Base-by-base conservation (phyloP, 1,140 invertebrate genomes). In the Cydia pomonella region DNA sequence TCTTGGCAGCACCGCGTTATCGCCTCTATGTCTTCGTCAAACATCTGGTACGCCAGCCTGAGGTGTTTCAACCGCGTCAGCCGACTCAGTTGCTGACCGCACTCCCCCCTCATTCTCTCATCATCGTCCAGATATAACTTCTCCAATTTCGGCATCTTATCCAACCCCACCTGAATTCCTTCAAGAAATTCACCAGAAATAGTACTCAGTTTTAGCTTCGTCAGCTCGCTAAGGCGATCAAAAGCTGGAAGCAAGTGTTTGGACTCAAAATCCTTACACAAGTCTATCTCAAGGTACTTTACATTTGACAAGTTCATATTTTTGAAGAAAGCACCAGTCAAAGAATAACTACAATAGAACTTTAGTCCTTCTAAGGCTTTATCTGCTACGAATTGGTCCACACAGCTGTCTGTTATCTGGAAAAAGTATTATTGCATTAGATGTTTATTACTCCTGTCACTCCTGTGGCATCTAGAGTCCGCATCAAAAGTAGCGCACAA, bases 141-240 rank as follows among this genome's bases (percentile, higher is more conserved):
- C 9, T 59, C 53, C 53, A 59, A 3, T 59, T 59, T 59, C 9
- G 21, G 53, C 53, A 59, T 59, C 53, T 59, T 59, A 59, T 59
- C 53, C 10, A 59, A 59, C 18, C 53, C 53, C 2, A 23, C 21
- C 9, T 59, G 53, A 23, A 59, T 59, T 12, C 23, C 53, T 3
- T 59, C 53, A 21, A 59, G 9, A 59, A 59, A 59, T 59, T 59
- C 53, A 23, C 53, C n/a, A 10, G 53, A 59, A 23, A 59, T 23
- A 59, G 10, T 1, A 59, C 1, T 10, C 6, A 59, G 7, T 23
- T 59, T 59, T 10, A 59, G 9, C 53, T 21, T 59, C n/a, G 6
- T 59, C 7, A 59, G 53, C 53, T 59, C 53, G n/a, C 21, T 23
- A 3, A 59, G 7, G 2, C 53, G 53, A 1, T 59, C 53, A 23